A percentile compares a stretch with the other conserved stretches of the same genome.
phyloP scores from a whole-genome alignment of 2,113 vertebrate species.

The Trochalopteron elliotii region DNA sequence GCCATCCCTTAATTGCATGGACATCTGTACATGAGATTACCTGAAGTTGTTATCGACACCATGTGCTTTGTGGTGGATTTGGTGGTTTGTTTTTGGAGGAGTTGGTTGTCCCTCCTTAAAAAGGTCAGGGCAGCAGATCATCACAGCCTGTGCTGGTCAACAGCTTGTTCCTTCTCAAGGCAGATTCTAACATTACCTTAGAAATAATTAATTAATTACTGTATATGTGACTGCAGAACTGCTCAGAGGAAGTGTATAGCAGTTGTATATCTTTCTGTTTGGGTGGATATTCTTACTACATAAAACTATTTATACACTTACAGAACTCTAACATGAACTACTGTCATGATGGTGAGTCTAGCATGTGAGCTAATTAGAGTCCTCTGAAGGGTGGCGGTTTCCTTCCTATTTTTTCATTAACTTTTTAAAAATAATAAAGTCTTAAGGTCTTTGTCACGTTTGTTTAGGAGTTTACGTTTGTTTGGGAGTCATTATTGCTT shows the following conservation, averaged over 20 bases:
- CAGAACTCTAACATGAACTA: conserved; percentile 40
- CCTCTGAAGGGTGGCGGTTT: conserved; percentile 67
- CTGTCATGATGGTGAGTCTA: conserved; percentile 43
- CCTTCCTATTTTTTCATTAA: conserved; percentile 45
- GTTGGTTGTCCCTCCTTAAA: neutral
- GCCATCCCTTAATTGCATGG: neutral
- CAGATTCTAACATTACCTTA: conserved; percentile 62
- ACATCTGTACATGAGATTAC: neutral
- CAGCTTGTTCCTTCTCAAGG: conserved; percentile 56
- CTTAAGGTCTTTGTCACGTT: conserved; percentile 67
- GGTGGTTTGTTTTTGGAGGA: neutral
- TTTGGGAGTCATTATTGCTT: conserved; percentile 64
- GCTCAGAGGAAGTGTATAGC: conserved; percentile 67
- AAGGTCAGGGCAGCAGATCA: conserved; percentile 52
- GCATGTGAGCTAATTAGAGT: conserved; percentile 48
- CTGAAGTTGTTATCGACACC: neutral
- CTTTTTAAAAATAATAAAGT: conserved; percentile 68
- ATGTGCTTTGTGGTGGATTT: neutral
- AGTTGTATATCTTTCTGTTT: conserved; percentile 69
- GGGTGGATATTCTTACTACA: neutral
- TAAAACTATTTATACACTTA: conserved; percentile 28
- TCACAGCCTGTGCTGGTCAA: neutral
- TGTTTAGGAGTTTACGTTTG: conserved; percentile 51
- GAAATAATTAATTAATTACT: conserved; percentile 72
- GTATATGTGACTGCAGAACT: conserved; percentile 65